phyloP scores from a whole-genome alignment of 1,140 invertebrate genomes.

The Choristoneura fumiferana region DNA sequence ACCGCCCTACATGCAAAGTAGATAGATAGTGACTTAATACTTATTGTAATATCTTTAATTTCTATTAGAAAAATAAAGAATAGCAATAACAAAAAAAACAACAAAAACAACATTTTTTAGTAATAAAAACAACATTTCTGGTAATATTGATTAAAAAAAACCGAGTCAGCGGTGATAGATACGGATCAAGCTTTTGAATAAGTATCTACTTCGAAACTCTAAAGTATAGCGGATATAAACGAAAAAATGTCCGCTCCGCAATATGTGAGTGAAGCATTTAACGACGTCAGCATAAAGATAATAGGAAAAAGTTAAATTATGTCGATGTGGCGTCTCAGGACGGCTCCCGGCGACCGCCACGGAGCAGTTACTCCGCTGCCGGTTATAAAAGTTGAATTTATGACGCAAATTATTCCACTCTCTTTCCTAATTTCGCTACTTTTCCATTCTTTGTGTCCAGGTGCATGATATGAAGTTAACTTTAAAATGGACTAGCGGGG shows the following conservation, averaged over 20 bases:
- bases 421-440: slow-evolving; percentile 62
- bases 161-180: no score
- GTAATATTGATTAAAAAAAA: no score
- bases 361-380: slow-evolving; percentile 31
- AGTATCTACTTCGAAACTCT: background rate
- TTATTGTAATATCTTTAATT: no score
- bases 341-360: slow-evolving; percentile 11
- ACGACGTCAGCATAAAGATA: slow-evolving; percentile 70
- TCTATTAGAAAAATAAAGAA: no score
- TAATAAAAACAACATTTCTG: no score
- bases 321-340: slow-evolving; percentile 60
- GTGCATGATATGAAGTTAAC: slow-evolving; percentile 62
- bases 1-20: no score
- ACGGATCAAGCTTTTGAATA: background rate
- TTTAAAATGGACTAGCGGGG: slow-evolving; percentile 47
- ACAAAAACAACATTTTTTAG: no score
- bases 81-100: no score
- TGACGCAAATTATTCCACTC: slow-evolving; percentile 68
- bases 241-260: slow-evolving; percentile 45
- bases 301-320: slow-evolving; percentile 78
- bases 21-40: no score
- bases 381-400: slow-evolving; percentile 76
- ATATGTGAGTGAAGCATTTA: slow-evolving; percentile 58
- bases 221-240: background rate
- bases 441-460: slow-evolving; percentile 56